Conservation (phyloP, 1,140 invertebrate species). For the Hypothenemus hampei region DNA sequence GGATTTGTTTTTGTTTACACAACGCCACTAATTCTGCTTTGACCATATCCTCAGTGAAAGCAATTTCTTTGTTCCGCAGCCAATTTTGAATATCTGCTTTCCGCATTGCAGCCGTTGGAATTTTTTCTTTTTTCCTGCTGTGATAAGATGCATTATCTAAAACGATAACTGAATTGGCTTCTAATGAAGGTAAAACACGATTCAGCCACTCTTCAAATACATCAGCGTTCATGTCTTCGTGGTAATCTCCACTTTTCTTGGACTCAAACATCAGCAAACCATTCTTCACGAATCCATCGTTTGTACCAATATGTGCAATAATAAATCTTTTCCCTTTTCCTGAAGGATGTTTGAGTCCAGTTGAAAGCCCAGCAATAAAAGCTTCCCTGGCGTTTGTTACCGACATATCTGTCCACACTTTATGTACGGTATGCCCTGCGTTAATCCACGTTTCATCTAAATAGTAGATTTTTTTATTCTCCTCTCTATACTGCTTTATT, state of each 20-base stretch:
- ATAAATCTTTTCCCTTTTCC: too few relatives aligned
- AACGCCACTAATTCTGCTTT: constrained; percentile 30
- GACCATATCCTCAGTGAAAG: constrained; percentile 26
- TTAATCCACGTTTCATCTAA: constrained; percentile 20
- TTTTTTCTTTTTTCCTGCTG: constrained; percentile 24
- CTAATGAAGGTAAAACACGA: too few relatives aligned
- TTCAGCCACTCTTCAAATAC: too few relatives aligned
- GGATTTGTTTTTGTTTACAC: constrained; percentile 22
- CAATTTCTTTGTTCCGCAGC: constrained; percentile 28
- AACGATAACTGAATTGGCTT: constrained; percentile 30
- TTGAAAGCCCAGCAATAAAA: constrained; percentile 1
- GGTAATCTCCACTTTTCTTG: too few relatives aligned
- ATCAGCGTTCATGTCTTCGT: too few relatives aligned
- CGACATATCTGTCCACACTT: constrained; percentile 4
- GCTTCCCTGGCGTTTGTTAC: background rate
- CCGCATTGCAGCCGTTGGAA: constrained; percentile 23
- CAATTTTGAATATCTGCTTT: constrained; percentile 36
- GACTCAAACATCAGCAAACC: too few relatives aligned
- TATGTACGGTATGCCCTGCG: constrained; percentile 5
- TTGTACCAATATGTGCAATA: too few relatives aligned
- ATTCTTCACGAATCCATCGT: too few relatives aligned
- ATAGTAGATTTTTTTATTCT: constrained; percentile 22
- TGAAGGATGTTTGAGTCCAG: constrained; percentile 1
- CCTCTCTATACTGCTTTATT: background rate
- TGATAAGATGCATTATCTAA: constrained; percentile 34